A percentile compares a stretch with the other conserved stretches of the same genome.
These are phyloP conservation scores for Grammomys surdaster DNA, from an alignment of 2,113 vertebrate species.

Conservation along the genomic window DNA sequence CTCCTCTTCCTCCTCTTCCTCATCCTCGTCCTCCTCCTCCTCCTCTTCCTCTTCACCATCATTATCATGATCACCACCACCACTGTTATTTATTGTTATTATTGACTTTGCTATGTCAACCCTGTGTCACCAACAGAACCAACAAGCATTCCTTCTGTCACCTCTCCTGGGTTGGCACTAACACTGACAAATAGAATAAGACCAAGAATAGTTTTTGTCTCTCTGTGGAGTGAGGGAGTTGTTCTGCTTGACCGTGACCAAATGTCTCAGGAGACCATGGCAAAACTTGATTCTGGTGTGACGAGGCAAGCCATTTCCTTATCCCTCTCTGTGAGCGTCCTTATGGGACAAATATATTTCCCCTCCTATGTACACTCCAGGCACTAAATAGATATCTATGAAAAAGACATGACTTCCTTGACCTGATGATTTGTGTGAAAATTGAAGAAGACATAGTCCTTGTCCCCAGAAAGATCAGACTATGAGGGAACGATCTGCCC, in stretches of 20 bases:
- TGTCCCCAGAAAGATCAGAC: neutral
- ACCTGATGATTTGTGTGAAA: neutral
- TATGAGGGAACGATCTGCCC: neutral
- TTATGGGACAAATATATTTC: neutral
- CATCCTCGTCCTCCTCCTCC: too few species aligned
- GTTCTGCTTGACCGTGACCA: neutral
- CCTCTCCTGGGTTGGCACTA: constrained; percentile 9
- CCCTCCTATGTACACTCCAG: neutral
- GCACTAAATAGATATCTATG: neutral
- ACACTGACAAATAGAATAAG: constrained; percentile 12
- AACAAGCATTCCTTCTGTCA: neutral
- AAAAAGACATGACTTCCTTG: neutral
- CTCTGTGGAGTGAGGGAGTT: neutral
- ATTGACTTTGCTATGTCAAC: neutral
- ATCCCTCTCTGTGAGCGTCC: neutral
- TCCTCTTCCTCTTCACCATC: too few species aligned
- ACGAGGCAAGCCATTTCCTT: neutral
- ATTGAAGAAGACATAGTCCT: neutral
- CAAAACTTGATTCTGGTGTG: neutral
- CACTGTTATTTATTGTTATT: neutral
- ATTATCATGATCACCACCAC: neutral
- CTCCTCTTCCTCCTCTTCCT: too few species aligned
- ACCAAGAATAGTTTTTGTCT: neutral
- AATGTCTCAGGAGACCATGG: neutral
- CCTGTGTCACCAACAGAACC: neutral